Evolutionary conservation across 2,888 invertebrate genomes (phyloP).

Genomic region (Drosophila engyochracea): DNA sequence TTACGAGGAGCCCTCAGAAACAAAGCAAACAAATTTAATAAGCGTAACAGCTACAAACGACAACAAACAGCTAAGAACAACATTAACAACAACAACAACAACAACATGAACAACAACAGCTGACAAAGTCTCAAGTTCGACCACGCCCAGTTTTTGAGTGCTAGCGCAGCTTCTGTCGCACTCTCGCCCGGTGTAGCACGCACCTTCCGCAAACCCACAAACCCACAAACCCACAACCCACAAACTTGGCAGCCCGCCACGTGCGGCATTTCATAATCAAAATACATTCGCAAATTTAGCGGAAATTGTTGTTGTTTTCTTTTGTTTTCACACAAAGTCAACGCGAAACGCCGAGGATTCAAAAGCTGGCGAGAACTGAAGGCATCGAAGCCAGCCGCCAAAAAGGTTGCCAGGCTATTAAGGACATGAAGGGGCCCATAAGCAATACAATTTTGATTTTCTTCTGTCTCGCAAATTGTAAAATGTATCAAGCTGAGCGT

Average conservation of each 20-base stretch:
- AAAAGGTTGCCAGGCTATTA: constrained; percentile 42
- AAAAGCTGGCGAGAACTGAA: constrained; percentile 14
- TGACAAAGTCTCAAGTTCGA: constrained; percentile 46
- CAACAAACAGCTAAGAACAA: constrained; percentile 32
- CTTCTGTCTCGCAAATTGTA: constrained; percentile 49
- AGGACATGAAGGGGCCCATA: not conserved
- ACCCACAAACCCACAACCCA: not conserved
- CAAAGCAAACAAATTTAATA: constrained; percentile 59
- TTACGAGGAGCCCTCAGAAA: constrained; percentile 16
- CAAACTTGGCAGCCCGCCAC: constrained; percentile 17
- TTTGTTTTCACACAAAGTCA: constrained; percentile 45
- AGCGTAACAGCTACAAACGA: constrained; percentile 53
- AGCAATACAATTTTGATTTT: constrained; percentile 43
- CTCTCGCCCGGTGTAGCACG: not conserved
- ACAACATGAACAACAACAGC: constrained; percentile 9
- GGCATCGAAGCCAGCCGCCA: constrained; percentile 10
- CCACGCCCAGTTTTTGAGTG: constrained; percentile 51
- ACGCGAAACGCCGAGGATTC: constrained; percentile 11
- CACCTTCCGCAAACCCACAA: not conserved
- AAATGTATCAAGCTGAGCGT: constrained; percentile 53
- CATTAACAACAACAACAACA: constrained; percentile 4
- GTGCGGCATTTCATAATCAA: constrained; percentile 61
- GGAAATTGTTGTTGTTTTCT: constrained; percentile 60
- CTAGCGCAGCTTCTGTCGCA: constrained; percentile 1
- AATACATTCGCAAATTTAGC: constrained; percentile 66